phyloP scores from a whole-genome alignment of 92 coral and sea anemone genomes.

The Epizoanthus ramosus region DNA sequence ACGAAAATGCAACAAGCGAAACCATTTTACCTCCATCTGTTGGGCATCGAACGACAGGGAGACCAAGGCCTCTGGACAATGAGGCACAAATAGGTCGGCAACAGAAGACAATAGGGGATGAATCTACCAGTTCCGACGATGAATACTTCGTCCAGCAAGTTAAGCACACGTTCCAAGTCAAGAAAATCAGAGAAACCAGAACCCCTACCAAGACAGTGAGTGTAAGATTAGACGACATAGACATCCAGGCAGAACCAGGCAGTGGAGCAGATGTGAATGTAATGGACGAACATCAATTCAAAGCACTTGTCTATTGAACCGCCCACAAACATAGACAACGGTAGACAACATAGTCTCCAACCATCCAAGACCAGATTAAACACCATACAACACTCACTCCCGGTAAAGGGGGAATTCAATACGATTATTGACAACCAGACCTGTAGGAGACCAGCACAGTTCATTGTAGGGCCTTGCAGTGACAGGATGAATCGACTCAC shows the following conservation, averaged over 20 bases:
- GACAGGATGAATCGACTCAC: constrained; percentile 23
- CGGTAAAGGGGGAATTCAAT: constrained; percentile 33
- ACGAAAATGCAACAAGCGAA: neutral
- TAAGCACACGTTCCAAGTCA: neutral
- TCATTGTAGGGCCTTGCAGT: constrained; percentile 23
- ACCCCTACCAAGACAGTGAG: neutral
- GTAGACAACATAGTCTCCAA: too few species aligned
- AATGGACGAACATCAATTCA: neutral
- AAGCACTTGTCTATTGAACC: neutral
- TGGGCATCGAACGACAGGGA: neutral
- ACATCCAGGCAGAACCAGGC: neutral
- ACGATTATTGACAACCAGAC: constrained; percentile 32
- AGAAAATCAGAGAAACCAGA: too few species aligned
- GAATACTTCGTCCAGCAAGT: neutral
- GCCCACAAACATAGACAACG: neutral
- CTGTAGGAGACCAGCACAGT: constrained; percentile 35
- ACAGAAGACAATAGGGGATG: neutral
- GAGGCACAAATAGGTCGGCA: too few species aligned
- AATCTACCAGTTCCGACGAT: neutral
- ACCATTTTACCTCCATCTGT: neutral
- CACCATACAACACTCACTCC: constrained; percentile 5
- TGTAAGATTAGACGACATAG: neutral
- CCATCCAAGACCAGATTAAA: neutral
- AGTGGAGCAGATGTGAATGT: neutral
- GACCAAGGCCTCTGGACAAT: too few species aligned